Conservation (phyloP, 2,113 vertebrate species). For the Apodemus sylvaticus region DNA sequence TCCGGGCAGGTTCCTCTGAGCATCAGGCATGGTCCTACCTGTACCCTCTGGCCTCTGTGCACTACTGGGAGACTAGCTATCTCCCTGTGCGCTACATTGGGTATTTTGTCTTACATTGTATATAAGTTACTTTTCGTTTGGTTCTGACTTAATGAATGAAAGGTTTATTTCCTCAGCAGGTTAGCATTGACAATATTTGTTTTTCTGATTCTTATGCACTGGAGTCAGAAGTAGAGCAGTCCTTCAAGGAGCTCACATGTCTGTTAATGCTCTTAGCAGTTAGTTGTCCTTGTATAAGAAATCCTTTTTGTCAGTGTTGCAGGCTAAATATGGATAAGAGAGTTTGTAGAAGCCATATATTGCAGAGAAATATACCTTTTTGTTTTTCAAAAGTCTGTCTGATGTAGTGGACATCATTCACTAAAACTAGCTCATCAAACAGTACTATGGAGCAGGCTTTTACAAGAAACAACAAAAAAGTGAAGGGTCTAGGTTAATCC, state of each 20-base stretch:
- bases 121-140: neutral
- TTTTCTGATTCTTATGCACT: neutral
- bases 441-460: neutral
- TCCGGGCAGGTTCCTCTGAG: no score
- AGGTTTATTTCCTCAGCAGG: neutral
- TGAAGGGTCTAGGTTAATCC: no score
- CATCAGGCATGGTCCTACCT: no score
- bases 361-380: neutral
- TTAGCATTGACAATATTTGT: neutral
- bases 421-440: slow-evolving; percentile 12
- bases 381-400: slow-evolving; percentile 9
- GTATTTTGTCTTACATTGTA: no score
- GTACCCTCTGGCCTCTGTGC: no score
- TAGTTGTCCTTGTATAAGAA: neutral
- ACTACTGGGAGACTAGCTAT: no score
- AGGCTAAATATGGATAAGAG: neutral
- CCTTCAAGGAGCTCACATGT: neutral
- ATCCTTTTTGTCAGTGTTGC: neutral
- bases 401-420: neutral
- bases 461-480: neutral
- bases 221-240: neutral
- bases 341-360: neutral
- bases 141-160: neutral
- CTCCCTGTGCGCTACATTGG: no score
- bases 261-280: neutral